Evolutionary conservation across 1,140 invertebrate species (phyloP), one percentile per base, ranked within the genome.

Genomic region (Atta cephalotes): DNA sequence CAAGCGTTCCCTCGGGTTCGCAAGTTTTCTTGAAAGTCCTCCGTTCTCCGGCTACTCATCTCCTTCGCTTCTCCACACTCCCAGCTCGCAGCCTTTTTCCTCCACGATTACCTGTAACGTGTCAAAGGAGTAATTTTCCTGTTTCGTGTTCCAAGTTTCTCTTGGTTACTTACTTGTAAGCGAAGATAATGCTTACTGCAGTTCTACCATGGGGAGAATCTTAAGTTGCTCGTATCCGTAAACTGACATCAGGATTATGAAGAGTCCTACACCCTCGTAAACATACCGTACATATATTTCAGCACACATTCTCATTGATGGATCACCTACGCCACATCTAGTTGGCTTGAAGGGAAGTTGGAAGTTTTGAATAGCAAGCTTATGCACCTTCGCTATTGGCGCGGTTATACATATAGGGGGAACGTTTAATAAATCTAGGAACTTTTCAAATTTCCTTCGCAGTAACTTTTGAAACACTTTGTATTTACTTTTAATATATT

Each of bases 1-100:
- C 89, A 88, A 91, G 90, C 89, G 76, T 89, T 91, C 90, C 90
- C 90, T 63, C 77, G 90, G 89, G 90, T 87, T 89, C 62, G 81
- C 77, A 91, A 91, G 89, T 91, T 90, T 90, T 80, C 49, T 56
- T 63, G 82, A 1, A 90, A 90, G 72, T 88, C 85, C 45, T n/a
- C 56, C 84, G 39, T 62, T 86, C 85, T 79, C 65, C 58, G 31
- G 60, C 86, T 60, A 31, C 72, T 35, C 25, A 58, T 53, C 66
- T 66, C 72, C n/a, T 51, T 77, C 66, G 58, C 16, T 31, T 35
- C 62, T 63, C 68, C 58, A 12, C 39, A 21, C 39, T 56, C 21
- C 18, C 16, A 12, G 31, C 18, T 16, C n/a, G 53, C 70, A 21
- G 9, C 62, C 53, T 81, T 88, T 88, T 80, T 80, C 63, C 72